phyloP scores from a whole-genome alignment of 2,113 vertebrate species.

The Mobula birostris region DNA sequence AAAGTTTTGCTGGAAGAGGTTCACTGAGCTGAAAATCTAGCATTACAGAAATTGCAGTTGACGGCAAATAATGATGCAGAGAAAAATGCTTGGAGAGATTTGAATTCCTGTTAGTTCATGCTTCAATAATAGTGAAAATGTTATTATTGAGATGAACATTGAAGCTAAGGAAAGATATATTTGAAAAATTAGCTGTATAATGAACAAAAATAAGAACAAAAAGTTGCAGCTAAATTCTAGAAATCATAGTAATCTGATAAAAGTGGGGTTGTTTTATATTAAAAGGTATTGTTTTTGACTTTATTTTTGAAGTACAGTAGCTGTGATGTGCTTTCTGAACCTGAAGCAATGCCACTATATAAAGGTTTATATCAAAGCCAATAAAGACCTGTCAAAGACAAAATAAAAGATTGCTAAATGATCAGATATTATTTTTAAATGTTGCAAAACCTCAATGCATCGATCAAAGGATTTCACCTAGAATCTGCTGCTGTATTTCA shows the following conservation, averaged over 20 bases:
- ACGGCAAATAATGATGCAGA: background rate
- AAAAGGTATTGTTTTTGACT: background rate
- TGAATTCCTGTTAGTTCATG: conserved; percentile 10
- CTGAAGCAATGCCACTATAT: background rate
- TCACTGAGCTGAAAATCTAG: background rate
- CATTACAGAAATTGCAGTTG: conserved; percentile 20
- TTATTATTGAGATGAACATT: background rate
- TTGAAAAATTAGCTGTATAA: background rate
- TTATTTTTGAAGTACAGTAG: background rate
- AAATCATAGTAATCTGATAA: background rate
- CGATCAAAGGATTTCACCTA: background rate
- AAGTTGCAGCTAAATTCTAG: background rate
- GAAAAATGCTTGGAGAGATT: background rate
- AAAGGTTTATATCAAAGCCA: background rate
- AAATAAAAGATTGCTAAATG: background rate
- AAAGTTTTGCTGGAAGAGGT: background rate
- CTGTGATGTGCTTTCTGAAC: background rate
- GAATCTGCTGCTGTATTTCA: background rate
- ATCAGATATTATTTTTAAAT: background rate
- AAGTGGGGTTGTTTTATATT: no score
- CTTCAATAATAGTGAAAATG: conserved; percentile 13
- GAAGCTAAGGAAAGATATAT: background rate
- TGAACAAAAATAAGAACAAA: background rate
- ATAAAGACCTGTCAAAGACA: background rate
- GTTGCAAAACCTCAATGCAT: background rate